phyloP scores from a whole-genome alignment of 2,797 vertebrate species.

The Coracias cyanogaster region DNA sequence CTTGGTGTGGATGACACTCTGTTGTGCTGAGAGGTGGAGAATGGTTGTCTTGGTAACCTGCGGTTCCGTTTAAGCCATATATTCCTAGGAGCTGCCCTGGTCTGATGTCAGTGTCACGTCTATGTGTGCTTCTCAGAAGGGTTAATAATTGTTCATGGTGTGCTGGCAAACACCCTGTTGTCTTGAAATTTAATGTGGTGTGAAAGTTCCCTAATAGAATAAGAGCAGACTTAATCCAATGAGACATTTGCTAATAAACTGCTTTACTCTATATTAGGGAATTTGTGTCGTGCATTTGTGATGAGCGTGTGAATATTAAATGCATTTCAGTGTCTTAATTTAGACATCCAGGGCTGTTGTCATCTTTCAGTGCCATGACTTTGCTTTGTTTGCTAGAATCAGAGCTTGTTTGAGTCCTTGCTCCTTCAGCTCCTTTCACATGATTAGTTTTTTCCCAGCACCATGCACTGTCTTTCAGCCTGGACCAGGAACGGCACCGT shows the following conservation, averaged over 20 bases:
- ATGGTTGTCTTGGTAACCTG: neutral
- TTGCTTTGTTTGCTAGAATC: constrained; percentile 47
- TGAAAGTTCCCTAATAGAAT: constrained; percentile 76
- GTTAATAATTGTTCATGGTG: neutral
- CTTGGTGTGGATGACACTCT: neutral
- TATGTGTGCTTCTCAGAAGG: neutral
- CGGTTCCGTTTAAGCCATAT: fast-evolving
- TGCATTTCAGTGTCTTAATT: constrained; percentile 63
- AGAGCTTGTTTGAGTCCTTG: neutral
- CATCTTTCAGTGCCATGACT: constrained; percentile 43
- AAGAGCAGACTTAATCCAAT: constrained; percentile 61
- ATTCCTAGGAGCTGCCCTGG: neutral
- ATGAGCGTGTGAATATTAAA: constrained; percentile 64
- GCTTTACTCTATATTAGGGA: constrained; percentile 45
- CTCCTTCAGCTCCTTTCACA: neutral
- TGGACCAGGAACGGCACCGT: no score
- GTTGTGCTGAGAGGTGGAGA: neutral
- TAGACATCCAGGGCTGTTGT: constrained; percentile 56
- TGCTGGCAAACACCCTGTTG: constrained; percentile 62
- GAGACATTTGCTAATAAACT: constrained; percentile 72
- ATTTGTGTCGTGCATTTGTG: constrained; percentile 43
- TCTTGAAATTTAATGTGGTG: constrained; percentile 64
- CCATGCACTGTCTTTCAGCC: fast-evolving
- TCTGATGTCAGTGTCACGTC: neutral
- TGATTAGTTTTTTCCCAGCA: neutral